Conservation (phyloP, 1,140 invertebrate genomes). For the Pogonognathellus flavescens region DNA sequence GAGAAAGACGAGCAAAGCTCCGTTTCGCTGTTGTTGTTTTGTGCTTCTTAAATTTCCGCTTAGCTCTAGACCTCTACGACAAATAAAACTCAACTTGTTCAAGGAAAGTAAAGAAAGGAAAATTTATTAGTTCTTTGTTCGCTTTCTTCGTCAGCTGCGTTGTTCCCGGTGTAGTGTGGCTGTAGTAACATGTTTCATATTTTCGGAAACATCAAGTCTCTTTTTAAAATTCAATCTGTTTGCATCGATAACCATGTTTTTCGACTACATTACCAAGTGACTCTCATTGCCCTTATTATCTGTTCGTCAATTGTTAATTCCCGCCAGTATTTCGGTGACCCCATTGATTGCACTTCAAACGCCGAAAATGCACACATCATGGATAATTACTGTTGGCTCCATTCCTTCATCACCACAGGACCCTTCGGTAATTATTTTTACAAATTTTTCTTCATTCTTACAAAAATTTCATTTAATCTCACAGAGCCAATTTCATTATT, state of each 20-base stretch:
- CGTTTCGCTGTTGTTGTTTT: too few species aligned
- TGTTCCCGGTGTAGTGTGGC: neutral
- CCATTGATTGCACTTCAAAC: constrained; percentile 76
- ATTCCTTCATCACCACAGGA: constrained; percentile 75
- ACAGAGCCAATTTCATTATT: too few species aligned
- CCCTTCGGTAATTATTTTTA: neutral
- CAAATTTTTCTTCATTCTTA: neutral
- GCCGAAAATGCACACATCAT: constrained; percentile 73
- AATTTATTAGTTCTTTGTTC: too few species aligned
- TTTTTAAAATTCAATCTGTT: constrained; percentile 75
- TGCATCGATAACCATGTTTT: constrained; percentile 78
- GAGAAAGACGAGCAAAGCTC: too few species aligned
- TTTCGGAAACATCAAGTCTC: constrained; percentile 61
- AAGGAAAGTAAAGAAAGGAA: too few species aligned
- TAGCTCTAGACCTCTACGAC: too few species aligned
- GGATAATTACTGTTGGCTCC: constrained; percentile 83
- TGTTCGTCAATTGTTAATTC: constrained; percentile 78
- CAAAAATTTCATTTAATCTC: too few species aligned
- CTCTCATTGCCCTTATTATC: constrained; percentile 76
- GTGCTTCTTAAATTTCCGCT: too few species aligned
- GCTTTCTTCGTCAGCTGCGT: neutral
- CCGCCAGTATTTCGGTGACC: constrained; percentile 81
- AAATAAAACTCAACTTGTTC: too few species aligned
- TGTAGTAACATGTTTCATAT: neutral
- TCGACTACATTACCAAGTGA: constrained; percentile 78